Percentiles rank a stretch among this genome's conserved stretches.
Evolutionary conservation across 2,797 vertebrate genomes (phyloP).

Genomic region (Sandelia bainsii): DNA sequence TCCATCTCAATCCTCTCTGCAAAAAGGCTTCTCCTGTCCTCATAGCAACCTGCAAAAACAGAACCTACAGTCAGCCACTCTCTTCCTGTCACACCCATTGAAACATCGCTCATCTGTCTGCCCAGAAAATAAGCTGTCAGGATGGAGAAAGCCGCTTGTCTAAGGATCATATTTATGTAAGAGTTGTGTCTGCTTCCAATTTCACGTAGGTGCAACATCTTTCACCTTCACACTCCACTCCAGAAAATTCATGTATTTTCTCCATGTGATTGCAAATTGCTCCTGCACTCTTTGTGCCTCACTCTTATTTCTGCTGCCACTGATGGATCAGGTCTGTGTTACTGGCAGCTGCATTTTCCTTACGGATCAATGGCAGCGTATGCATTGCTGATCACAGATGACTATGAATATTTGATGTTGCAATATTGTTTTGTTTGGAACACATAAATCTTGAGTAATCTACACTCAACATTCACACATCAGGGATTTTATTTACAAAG

Average conservation of each 20-base stretch:
- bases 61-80: conserved; percentile 53
- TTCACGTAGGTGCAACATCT: conserved; percentile 74
- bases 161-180: conserved; percentile 82
- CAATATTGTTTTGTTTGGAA: conserved; percentile 68
- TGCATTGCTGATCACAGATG: conserved; percentile 74
- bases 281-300: conserved; percentile 54
- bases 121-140: conserved; percentile 81
- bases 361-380: conserved; percentile 74
- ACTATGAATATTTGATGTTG: conserved; percentile 81
- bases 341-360: conserved; percentile 75
- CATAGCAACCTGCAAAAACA: conserved; percentile 29
- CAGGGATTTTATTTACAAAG: conserved; percentile 63
- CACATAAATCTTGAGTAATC: conserved; percentile 67
- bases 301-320: conserved; percentile 53
- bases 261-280: conserved; percentile 73
- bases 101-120: conserved; percentile 72
- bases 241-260: conserved; percentile 77
- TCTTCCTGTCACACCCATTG: conserved; percentile 71
- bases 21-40: conserved; percentile 45
- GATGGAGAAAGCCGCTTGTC: conserved; percentile 67
- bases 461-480: conserved; percentile 47
- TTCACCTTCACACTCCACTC: conserved; percentile 77
- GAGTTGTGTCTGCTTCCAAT: conserved; percentile 77
- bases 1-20: conserved; percentile 39
- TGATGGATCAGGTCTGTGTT: conserved; percentile 72